Evolutionary conservation across 1,140 invertebrate genomes (phyloP), one percentile per base, ranked within the genome.

Genomic region (Heterodera schachtii): DNA sequence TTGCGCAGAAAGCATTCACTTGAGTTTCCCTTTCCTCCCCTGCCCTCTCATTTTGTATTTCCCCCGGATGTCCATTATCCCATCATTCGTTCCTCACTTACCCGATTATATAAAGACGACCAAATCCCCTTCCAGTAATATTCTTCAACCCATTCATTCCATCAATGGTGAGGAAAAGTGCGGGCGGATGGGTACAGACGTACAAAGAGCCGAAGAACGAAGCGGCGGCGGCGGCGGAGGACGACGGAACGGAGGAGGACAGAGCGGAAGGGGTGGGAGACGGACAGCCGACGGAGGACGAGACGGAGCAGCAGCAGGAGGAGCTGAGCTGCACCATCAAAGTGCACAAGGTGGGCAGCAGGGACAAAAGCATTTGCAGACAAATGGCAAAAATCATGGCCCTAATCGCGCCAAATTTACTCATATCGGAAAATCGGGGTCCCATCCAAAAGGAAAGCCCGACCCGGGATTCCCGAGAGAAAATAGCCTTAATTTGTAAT

Each of bases 311-410:
- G 21, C 8, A 44, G 6, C 43, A 78, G 13, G 60, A 78, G n/a
- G n/a, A 78, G 43, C 57, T 21, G 70, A 78, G 31, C 44, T 78
- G 77, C 60, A 78, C 77, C 66, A 78, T 78, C n/a, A 78, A 78
- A 78, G 77, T 78, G 46, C 77, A 78, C 3, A 78, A 78, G 77
- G 77, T 78, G 46, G 16, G 70, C 6, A 41, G 19, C 6, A 21
- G 69, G 31, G 9, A 16, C 9, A 46, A 41, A 44, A 3, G 67
- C 8, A 70, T 11, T 70, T 43, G 8, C 9, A 19, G 8, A 70
- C 9, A 70, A 43, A 43, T 70, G 67, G 67, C 67, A 43, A 16
- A 6, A 31, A 31, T 31, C 0, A 31, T 31, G 31, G 31, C 31
- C 31, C 31, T 31, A 31, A 31, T 31, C 31, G 31, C 31, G 31